Evolutionary conservation across 2,797 vertebrate species (phyloP).

Genomic region (Danio jaintianensis): DNA sequence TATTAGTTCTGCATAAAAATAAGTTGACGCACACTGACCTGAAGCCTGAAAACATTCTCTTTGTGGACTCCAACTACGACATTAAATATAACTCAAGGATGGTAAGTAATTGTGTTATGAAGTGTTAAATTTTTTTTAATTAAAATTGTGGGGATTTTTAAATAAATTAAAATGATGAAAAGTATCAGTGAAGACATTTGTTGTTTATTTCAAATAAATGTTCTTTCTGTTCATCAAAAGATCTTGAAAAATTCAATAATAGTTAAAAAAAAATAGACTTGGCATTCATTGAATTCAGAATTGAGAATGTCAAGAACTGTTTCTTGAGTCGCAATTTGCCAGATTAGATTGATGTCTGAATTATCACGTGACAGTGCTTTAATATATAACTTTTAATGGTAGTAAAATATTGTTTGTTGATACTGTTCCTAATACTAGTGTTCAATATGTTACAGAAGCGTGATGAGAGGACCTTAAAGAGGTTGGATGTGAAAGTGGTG

Average conservation of each 20-base stretch:
- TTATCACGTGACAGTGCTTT: background rate
- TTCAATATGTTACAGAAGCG: constrained; percentile 81
- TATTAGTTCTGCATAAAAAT: constrained; percentile 92
- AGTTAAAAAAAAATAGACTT: too few relatives aligned
- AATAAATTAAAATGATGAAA: background rate
- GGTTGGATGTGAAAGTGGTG: constrained; percentile 93
- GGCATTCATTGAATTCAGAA: too few relatives aligned
- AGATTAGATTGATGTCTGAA: background rate
- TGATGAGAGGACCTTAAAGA: constrained; percentile 90
- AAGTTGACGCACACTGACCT: constrained; percentile 97
- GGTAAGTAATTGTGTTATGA: constrained; percentile 74
- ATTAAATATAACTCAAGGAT: constrained; percentile 88
- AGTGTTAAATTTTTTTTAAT: background rate
- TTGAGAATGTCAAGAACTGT: background rate
- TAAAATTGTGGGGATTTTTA: background rate
- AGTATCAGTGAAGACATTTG: background rate
- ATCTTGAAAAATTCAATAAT: background rate
- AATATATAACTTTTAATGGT: too few relatives aligned
- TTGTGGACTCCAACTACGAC: constrained; percentile 91
- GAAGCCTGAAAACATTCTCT: constrained; percentile 98
- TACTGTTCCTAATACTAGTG: background rate
- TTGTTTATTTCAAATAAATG: background rate
- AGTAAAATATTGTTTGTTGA: too few relatives aligned
- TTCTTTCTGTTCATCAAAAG: background rate
- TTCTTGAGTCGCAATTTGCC: too few relatives aligned